Base-by-base conservation (phyloP, 2,797 vertebrate genomes). In the Takifugu rubripes region DNA sequence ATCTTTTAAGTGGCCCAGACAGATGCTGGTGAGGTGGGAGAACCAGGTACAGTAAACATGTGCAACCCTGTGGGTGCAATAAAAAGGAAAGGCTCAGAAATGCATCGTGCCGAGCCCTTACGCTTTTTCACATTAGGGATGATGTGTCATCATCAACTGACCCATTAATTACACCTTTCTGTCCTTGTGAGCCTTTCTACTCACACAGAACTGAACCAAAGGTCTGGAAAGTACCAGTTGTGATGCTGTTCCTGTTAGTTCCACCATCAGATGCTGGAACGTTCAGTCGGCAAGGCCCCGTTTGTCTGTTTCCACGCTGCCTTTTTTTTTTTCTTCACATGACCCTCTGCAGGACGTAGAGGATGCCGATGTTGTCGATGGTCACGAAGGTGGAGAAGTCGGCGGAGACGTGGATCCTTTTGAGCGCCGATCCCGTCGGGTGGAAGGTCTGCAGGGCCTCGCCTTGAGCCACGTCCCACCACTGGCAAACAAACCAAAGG, bases 331-430 rank as follows among this genome's bases (percentile, higher is more conserved):
- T 5, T 29, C 27, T 29, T 84, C 63, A 82, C 21, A 17, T 48
- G n/a, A 98, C 89, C 71, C 89, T 91, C 87, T 87, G 90, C 53
- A 99, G 90, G 64, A 97, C 69, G 79, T 99, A 99, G 69, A 98
- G 94, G 87, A 96, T 94, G 33, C 97, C 97, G 48, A 98, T 94
- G 79, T 88, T 94, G 91, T 99, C 96, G 54, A 98, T 92, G 78
- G 95, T 98, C 81, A 97, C 91, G 24, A 93, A 98, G 11, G 93
- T 91, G 84, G 80, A 89, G 88, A 99, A 99, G 86, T 94, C 83
- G 1, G 91, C 68, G 0, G 94, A 97, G 71, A 94, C 94, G 0
- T 93, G 91, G 77, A 98, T 90, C 71, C 86, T 93, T 86, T 96
- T 96, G 52, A 99, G 83, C 52, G 93, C 92, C 31, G 90, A 90